Evolutionary conservation across 2,888 invertebrate genomes (phyloP), one percentile per base, ranked within the genome.

Genomic region (Ligdia adustata): DNA sequence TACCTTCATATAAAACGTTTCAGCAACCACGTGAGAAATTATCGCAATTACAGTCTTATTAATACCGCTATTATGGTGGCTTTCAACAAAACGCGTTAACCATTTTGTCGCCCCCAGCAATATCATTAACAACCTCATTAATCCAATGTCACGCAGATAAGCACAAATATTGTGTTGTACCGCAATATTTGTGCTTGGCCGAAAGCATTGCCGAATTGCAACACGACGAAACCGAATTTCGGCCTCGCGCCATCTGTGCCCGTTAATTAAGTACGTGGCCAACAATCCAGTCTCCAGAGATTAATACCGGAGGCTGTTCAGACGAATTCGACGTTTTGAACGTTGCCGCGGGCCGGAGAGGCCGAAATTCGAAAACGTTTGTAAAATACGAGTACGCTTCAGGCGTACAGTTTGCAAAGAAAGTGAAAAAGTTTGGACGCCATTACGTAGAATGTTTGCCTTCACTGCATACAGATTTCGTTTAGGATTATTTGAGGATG

Each of bases 261-360:
- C 54, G 57, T 64, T 72, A 72, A 74, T 74, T 63, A 67, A 66
- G 63, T 57, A 69, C 64, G 66, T 63, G 72, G 59, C 64, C 60
- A 56, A 65, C 54, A 57, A 65, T 64, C 33, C 50, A 12, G 44
- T 20, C 54, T 41, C 52, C 24, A 14, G 52, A 52, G 63, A 53
- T 56, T 59, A 60, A 47, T 38, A 33, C 41, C 51, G 41, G 38
- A 44, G 44, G 44, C 53, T 40, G 9, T 44, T 35, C 38, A 41
- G 48, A 49, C 42, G 44, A 42, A 53, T 55, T 58, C 49, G 51
- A 52, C 55, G 15, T 51, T 55, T 44, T 39, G 26, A 50, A 52
- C 43, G 33, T 32, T 11, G n/a, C 13, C 5, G 9, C 7, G 16
- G 4, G 26, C 40, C 13, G 29, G n/a, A 22, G 15, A 14, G 38